Evolutionary conservation across 2,113 vertebrate genomes (phyloP).

Genomic region (Perca flavescens): DNA sequence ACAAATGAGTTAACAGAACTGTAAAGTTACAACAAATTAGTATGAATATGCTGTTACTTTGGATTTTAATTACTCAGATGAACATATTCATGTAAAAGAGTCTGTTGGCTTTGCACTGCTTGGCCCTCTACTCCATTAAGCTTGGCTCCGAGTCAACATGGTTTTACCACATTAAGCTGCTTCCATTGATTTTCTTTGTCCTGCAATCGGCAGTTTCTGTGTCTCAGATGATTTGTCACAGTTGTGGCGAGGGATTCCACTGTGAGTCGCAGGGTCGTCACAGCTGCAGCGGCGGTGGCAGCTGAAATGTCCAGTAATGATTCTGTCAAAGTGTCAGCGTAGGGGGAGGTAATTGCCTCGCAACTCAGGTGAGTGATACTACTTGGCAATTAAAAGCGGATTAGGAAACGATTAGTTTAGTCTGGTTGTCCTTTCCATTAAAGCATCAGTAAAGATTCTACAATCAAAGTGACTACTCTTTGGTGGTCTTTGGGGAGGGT

Average conservation of each 20-base stretch:
- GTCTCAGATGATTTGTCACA: slow-evolving; percentile 36
- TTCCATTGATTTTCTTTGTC: slow-evolving; percentile 50
- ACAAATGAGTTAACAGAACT: not conserved
- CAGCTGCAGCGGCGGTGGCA: not conserved
- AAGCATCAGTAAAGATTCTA: slow-evolving; percentile 24
- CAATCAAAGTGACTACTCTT: slow-evolving; percentile 20
- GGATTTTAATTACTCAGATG: slow-evolving; percentile 7
- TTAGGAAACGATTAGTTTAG: slow-evolving; percentile 63
- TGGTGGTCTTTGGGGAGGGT: slow-evolving; percentile 5
- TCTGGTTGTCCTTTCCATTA: slow-evolving; percentile 51
- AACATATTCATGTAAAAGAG: not conserved
- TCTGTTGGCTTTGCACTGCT: not conserved
- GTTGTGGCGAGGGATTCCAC: slow-evolving; percentile 39
- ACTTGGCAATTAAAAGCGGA: slow-evolving; percentile 61
- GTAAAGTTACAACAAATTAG: not conserved
- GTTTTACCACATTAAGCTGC: slow-evolving; percentile 15
- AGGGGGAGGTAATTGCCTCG: slow-evolving; percentile 47
- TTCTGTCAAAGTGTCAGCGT: slow-evolving; percentile 41
- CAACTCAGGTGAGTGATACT: slow-evolving; percentile 58
- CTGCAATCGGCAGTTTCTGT: slow-evolving; percentile 9
- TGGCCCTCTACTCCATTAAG: slow-evolving; percentile 14
- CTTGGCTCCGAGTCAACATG: slow-evolving; percentile 25
- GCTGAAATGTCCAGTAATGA: slow-evolving; percentile 57
- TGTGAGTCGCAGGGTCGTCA: not conserved
- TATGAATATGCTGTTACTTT: not conserved